Conservation (phyloP, 2,888 invertebrate species). For the Epinotia ramella region DNA sequence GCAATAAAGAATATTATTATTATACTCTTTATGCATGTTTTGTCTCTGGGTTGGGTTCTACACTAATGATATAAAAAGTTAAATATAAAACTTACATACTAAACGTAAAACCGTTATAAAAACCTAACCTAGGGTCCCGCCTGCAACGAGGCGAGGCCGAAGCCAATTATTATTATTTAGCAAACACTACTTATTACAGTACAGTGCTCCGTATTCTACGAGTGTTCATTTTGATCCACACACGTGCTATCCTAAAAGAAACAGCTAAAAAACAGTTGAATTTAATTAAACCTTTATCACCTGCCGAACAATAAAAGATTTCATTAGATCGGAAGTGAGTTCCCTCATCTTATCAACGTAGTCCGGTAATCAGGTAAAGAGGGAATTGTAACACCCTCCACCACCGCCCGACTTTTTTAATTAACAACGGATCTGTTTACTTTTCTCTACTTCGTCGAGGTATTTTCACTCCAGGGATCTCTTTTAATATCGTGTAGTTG, state of each 20-base stretch:
- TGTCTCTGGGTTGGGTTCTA: too few relatives aligned
- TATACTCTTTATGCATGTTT: too few relatives aligned
- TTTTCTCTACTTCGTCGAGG: conserved; percentile 42
- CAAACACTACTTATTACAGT: too few relatives aligned
- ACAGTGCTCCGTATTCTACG: neutral
- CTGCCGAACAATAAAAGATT: conserved; percentile 42
- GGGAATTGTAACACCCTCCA: conserved; percentile 53
- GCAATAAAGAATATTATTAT: too few relatives aligned
- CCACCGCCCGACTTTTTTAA: conserved; percentile 59
- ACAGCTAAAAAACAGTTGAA: conserved; percentile 16
- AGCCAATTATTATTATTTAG: too few relatives aligned
- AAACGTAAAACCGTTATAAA: too few relatives aligned
- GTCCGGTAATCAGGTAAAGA: conserved; percentile 56
- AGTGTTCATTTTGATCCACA: neutral
- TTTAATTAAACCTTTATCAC: conserved; percentile 43
- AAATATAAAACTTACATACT: too few relatives aligned
- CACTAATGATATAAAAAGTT: too few relatives aligned
- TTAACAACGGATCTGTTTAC: conserved; percentile 54
- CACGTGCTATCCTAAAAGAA: neutral
- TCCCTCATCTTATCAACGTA: conserved; percentile 45
- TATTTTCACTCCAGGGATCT: conserved; percentile 38
- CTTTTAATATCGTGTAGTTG: conserved; percentile 44
- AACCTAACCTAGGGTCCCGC: too few relatives aligned
- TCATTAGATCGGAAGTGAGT: conserved; percentile 43
- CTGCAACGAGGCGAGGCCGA: too few relatives aligned